phyloP scores from a whole-genome alignment of 2,113 vertebrate genomes.

The Saguinus imperator region DNA sequence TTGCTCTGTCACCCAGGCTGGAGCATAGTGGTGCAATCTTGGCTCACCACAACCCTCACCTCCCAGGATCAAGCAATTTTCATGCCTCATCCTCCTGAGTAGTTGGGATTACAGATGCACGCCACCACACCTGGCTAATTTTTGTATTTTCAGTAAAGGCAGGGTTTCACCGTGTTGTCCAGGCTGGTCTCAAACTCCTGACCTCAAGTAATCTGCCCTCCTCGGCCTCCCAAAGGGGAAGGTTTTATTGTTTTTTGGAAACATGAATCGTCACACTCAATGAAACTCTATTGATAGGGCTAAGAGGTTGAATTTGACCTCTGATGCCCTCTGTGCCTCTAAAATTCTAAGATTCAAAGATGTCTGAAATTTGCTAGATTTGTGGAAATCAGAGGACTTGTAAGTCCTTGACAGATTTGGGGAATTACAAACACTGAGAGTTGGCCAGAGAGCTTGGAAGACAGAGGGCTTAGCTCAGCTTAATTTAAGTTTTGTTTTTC shows the following conservation, averaged over 20 bases:
- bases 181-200: too few relatives aligned
- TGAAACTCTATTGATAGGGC: not conserved
- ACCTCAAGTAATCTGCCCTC: too few relatives aligned
- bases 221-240: not conserved
- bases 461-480: not conserved
- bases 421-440: not conserved
- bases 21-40: too few relatives aligned
- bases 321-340: not conserved
- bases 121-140: too few relatives aligned
- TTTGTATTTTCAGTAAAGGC: too few relatives aligned
- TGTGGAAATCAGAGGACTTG: not conserved
- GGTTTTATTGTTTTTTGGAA: not conserved
- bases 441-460: not conserved
- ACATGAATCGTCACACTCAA: not conserved
- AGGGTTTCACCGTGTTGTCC: too few relatives aligned
- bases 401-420: not conserved
- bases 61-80: too few relatives aligned
- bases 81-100: too few relatives aligned
- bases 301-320: not conserved
- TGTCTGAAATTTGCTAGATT: not conserved
- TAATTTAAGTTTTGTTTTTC: not conserved
- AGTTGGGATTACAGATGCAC: too few relatives aligned
- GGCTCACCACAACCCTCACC: too few relatives aligned
- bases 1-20: too few relatives aligned
- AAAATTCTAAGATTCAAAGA: constrained; percentile 38